These are phyloP conservation scores for Macaria liturata DNA, from an alignment of 2,888 invertebrate genomes.

Conservation along the genomic window DNA sequence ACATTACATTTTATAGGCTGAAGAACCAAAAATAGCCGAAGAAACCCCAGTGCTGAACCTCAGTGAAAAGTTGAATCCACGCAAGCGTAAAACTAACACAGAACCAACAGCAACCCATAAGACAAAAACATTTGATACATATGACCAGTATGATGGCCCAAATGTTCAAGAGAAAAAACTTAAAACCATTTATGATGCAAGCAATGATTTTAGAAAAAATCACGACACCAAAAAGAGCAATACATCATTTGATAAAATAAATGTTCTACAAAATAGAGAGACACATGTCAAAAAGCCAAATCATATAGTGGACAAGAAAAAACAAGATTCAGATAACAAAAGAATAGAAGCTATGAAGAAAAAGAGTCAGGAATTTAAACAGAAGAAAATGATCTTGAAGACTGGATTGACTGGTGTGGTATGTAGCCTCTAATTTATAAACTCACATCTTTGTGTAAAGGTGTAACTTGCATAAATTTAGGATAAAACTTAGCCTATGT, in stretches of 20 bases:
- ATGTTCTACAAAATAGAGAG: conserved; percentile 14
- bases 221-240: background rate
- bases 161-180: conserved; percentile 2
- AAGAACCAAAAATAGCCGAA: conserved; percentile 31
- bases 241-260: conserved; percentile 3
- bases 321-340: conserved; percentile 83
- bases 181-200: background rate
- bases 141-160: conserved; percentile 4
- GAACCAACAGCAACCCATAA: conserved; percentile 6
- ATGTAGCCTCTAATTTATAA: conserved; percentile 49
- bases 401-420: conserved; percentile 85
- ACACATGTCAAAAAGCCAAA: background rate
- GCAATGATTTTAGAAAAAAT: background rate
- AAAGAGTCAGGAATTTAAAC: conserved; percentile 85
- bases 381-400: conserved; percentile 86
- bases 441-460: background rate
- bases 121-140: conserved; percentile 2
- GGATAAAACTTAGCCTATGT: too few species aligned
- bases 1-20: conserved; percentile 32
- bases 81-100: conserved; percentile 65
- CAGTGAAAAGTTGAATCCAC: conserved; percentile 57
- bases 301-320: conserved; percentile 45
- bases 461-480: too few species aligned
- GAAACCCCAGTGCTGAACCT: conserved; percentile 49
- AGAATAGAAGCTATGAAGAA: conserved; percentile 86